phyloP scores from a whole-genome alignment of 2,113 vertebrate species.

The Geococcyx californianus region DNA sequence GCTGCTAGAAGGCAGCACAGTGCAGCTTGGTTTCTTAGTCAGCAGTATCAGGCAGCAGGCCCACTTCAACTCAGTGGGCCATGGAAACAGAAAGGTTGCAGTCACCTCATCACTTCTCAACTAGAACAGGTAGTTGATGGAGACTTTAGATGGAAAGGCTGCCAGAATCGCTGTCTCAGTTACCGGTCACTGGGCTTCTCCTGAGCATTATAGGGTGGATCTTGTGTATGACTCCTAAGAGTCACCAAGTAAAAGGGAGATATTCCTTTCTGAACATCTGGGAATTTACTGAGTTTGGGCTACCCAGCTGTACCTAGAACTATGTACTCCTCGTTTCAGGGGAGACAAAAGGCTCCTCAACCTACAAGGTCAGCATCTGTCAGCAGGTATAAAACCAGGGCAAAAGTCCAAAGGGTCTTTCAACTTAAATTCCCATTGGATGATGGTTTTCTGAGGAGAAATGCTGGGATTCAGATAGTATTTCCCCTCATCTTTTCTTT shows the following conservation, averaged over 20 bases:
- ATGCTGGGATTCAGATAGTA: background rate
- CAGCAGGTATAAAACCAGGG: background rate
- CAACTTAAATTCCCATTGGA: background rate
- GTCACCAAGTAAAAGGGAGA: background rate
- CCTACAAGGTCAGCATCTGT: background rate
- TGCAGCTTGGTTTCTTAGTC: background rate
- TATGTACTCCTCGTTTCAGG: background rate
- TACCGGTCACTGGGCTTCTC: background rate
- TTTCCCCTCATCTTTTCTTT: accelerated
- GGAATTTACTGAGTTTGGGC: background rate
- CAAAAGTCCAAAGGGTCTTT: background rate
- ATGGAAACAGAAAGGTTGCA: background rate
- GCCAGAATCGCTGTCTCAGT: background rate
- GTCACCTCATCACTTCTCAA: background rate
- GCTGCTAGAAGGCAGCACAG: background rate
- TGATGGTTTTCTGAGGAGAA: background rate
- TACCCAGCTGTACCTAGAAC: background rate
- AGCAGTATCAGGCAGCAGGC: background rate
- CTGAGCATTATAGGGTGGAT: background rate
- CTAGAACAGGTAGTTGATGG: accelerated
- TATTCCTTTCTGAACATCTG: background rate
- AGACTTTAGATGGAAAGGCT: background rate
- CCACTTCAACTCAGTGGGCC: background rate
- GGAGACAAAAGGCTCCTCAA: background rate
- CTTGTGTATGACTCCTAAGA: background rate